Evolutionary conservation across 2,797 vertebrate genomes (phyloP).

Genomic region (Monodelphis domestica): DNA sequence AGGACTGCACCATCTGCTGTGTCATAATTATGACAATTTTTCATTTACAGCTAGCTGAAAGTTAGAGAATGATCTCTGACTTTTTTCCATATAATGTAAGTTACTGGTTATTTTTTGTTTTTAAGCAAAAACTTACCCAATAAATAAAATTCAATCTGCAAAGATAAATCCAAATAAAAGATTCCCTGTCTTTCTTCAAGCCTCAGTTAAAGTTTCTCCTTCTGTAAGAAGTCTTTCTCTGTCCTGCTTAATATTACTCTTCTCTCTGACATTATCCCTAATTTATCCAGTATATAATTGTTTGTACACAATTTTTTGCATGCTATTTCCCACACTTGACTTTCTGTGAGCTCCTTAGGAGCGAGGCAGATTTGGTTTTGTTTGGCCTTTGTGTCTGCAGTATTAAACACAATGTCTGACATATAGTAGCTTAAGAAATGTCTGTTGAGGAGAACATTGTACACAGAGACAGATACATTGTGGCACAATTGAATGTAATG

Average conservation of each 20-base stretch:
- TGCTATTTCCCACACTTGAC: too few species aligned
- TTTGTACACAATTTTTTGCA: background rate
- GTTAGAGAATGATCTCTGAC: constrained; percentile 20
- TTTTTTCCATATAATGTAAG: constrained; percentile 28
- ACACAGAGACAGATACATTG: too few species aligned
- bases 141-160: constrained; percentile 45
- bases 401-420: too few species aligned
- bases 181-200: background rate
- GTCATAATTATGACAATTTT: constrained; percentile 38
- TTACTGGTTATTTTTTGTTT: background rate
- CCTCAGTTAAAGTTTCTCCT: background rate
- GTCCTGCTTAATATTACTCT: background rate
- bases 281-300: background rate
- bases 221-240: background rate
- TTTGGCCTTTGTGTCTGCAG: too few species aligned
- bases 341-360: too few species aligned
- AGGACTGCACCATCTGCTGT: constrained; percentile 54
- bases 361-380: too few species aligned
- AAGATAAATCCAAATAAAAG: constrained; percentile 48
- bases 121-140: constrained; percentile 40
- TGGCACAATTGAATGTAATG: too few species aligned
- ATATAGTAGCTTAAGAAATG: too few species aligned
- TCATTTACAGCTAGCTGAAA: constrained; percentile 29
- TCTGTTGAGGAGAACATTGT: too few species aligned
- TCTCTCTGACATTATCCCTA: background rate